Base-by-base conservation (phyloP, 2,888 invertebrate species). In the Brenthis hecate region DNA sequence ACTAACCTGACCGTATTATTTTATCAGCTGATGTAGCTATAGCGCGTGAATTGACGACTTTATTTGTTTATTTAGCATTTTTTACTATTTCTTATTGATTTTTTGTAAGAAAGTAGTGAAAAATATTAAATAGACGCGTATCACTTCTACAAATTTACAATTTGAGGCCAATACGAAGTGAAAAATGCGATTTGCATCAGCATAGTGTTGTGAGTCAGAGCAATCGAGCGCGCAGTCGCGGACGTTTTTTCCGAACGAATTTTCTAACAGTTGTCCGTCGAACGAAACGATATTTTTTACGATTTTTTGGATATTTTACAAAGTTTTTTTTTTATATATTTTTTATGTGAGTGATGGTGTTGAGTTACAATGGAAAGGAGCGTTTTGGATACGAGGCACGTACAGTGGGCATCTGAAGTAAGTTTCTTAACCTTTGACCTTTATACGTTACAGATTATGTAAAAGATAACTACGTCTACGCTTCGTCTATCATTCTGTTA, bases 371-470 rank as follows among this genome's bases (percentile, higher is more conserved):
- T 92, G 92, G 92, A 92, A 85, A 85, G 85, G 81, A 92, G 92
- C 86, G 85, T 91, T 82, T 84, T 91, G 81, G 91, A 81, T 72
- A 81, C 88, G 72, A 85, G 84, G 73, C 90, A 90, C 78, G 89
- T 92, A 73, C 89, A 88, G 73, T 92, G 92, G 92, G 91, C 90
- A 79, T 87, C 91, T 75, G 86, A 91, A 79, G 92, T 92, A 72
- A 92, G 92, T 91, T 32, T 60, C 51, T 69, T 70, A 60, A 70
- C 62, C 70, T 68, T 68, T 64, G 56, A 68, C 61, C 64, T 64
- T 53, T 60, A 19, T n/a, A n/a, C n/a, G 32, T 50, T 50, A 50
- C 28, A 48, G n/a, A 50, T 50, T 28, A 60, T 28, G 13, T 50
- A 50, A 50, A 60, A 28, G 48, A 48, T 48, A 58, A 48, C 19